Percentiles rank a stretch among this genome's conserved stretches.
Evolutionary conservation across 1,140 invertebrate species (phyloP).

Genomic region (Ruditapes philippinarum): DNA sequence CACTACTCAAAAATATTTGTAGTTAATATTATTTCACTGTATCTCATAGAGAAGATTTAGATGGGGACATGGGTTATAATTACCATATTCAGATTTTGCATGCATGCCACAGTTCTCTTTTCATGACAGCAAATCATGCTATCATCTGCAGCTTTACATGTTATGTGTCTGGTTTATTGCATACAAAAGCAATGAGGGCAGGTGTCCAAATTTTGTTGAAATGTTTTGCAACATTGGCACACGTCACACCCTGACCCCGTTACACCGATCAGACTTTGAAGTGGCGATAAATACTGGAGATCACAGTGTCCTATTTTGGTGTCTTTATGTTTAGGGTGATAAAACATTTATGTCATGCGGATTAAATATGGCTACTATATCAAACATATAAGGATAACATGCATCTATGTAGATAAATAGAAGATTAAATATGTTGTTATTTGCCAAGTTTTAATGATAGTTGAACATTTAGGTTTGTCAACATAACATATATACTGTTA

Average conservation of each 20-base stretch:
- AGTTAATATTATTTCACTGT: no score
- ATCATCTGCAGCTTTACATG: background rate
- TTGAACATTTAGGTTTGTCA: no score
- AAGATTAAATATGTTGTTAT: background rate
- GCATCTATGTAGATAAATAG: background rate
- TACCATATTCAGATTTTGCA: no score
- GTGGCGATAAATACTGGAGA: background rate
- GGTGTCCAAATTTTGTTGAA: background rate
- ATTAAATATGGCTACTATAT: conserved; percentile 9
- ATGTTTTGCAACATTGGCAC: background rate
- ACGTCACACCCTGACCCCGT: background rate
- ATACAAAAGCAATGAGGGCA: background rate
- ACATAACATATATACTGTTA: no score
- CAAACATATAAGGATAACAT: background rate
- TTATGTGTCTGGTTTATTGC: background rate
- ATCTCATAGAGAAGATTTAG: no score
- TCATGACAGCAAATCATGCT: background rate
- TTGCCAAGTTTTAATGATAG: no score
- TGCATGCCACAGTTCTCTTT: no score
- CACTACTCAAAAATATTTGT: no score
- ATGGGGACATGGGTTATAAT: no score
- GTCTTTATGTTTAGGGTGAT: background rate
- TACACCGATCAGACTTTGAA: background rate
- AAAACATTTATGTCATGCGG: background rate
- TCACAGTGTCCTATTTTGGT: background rate